Base-by-base conservation (phyloP, 2,797 vertebrate species). In the Oryzias dopingdopingensis region DNA sequence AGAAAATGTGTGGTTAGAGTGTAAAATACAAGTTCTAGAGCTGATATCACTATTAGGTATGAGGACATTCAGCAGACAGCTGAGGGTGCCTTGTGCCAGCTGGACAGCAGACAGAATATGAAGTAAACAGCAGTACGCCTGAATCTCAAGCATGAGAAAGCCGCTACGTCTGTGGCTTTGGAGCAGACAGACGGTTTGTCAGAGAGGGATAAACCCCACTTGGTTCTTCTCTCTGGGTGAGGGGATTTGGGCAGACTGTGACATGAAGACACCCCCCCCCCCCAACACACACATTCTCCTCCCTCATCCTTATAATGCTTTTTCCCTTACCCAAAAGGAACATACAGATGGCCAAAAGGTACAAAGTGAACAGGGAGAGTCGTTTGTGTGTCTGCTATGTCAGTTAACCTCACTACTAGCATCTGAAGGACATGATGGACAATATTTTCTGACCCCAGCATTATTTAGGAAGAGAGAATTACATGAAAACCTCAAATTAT, bases 151-250 rank as follows among this genome's bases (percentile, higher is more conserved):
- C 43, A 46, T 53, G 54, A 70, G 66, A 82, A 71, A 76, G 67
- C 67, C 44, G 59, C 52, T 79, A 41, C 12, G n/a, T 79, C 73
- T 79, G 64, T 64, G 62, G 69, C 53, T 84, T 76, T 77, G 40
- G 67, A 61, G 69, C 60, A 74, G 80, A 74, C 84, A 82, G 81
- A 86, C 67, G 3, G 76, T 76, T 86, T 80, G 77, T 81, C 80
- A 78, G 13, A 5, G 58, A 77, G 71, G 78, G 76, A 86, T 86
- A 83, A 86, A 82, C 62, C 61, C 65, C 76, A 61, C 68, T 55
- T 61, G 63, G 56, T 67, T 57, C 50, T 32, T 49, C 62, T 73
- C 68, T 48, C 50, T 14, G 49, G 64, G 55, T 49, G 60, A 70
- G 66, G 77, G 79, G 74, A 67, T 67, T 79, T 69, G 58, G 54